Base-by-base conservation (phyloP, 2,797 vertebrate genomes). In the Rhinella marina region DNA sequence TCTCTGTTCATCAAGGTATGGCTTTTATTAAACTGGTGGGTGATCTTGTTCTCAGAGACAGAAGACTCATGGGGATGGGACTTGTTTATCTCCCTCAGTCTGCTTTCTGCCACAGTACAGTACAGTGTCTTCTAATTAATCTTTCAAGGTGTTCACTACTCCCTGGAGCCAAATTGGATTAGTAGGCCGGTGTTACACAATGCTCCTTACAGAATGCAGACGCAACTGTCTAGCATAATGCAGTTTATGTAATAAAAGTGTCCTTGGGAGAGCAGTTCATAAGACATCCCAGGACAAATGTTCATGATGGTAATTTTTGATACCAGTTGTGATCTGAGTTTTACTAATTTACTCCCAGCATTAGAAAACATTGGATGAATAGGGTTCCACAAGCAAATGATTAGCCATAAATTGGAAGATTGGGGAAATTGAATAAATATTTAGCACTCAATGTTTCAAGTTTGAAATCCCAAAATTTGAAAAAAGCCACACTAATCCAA, bases 1-100 rank as follows among this genome's bases (percentile, higher is more conserved):
- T 52, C n/a, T 82, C 29, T 70, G 52, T 84, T n/a, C 66, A 70
- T 14, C 66, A 29, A 66, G 82, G 82, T 73, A 66, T 84, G 66
- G 0, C 66, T 1, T 59, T 10, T 52, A 41, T 48, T 61, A 80
- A 32, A 11, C 78, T 61, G 29, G 17, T 29, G 32, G 8, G 21
- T 5, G 7, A 17, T 61, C 1, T 59, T 10, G 7, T 66, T 66
- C 41, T 54, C 27, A 61, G 48, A 68, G 64, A 27, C 17, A 32
- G 2, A 52, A 3, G 41, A 29, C 52, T 27, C 52, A 56, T 5
- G 7, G 66, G 21, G 66, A 32, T 12, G 16, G 25, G 81, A 56
- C 66, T 56, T 72, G 82, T 72, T 73, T 84, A 27, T 72, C 50
- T 70, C 50, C 54, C 10, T 50, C 57, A 2, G 3, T 57, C 54